Percentiles rank a stretch among this genome's conserved stretches.
Conservation (phyloP, 92 coral and sea anemone genomes). For the Paramuricea clavata region DNA sequence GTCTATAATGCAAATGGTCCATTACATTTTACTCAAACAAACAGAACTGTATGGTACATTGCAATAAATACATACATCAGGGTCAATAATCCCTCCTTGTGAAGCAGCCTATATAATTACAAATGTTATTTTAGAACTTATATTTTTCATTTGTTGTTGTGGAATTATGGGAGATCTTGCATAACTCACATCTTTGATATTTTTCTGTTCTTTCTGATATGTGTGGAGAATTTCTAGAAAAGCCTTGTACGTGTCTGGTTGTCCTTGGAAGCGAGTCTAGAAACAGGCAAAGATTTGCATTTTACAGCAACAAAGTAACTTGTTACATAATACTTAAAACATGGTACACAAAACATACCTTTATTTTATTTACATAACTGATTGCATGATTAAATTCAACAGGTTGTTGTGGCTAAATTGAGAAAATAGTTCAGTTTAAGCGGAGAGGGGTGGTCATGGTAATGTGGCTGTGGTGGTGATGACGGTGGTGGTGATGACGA, state of each 20-base stretch:
- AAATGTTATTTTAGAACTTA: background rate
- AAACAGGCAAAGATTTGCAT: background rate
- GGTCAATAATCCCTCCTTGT: conserved; percentile 75
- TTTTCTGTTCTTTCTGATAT: conserved; percentile 96
- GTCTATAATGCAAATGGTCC: too few species aligned
- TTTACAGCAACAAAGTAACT: background rate
- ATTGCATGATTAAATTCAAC: conserved; percentile 99
- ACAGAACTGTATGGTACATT: background rate
- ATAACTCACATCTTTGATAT: conserved; percentile 85
- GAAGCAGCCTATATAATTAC: conserved; percentile 81
- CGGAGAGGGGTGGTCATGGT: too few species aligned
- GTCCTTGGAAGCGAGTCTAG: conserved; percentile 99
- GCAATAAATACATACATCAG: conserved; percentile 23
- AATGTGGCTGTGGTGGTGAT: too few species aligned
- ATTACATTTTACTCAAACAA: too few species aligned
- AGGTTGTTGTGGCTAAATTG: conserved; percentile 80
- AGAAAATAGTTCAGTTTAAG: background rate
- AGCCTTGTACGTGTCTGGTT: conserved; percentile 97
- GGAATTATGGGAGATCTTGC: background rate
- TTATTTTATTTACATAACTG: conserved; percentile 95
- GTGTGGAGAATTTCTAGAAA: conserved; percentile 97
- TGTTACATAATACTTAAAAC: background rate
- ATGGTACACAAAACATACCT: conserved; percentile 56
- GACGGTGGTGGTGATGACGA: too few species aligned
- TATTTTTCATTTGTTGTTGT: background rate